Evolutionary conservation across 1,140 invertebrate genomes (phyloP).

Genomic region (Leptoteleia sp.): DNA sequence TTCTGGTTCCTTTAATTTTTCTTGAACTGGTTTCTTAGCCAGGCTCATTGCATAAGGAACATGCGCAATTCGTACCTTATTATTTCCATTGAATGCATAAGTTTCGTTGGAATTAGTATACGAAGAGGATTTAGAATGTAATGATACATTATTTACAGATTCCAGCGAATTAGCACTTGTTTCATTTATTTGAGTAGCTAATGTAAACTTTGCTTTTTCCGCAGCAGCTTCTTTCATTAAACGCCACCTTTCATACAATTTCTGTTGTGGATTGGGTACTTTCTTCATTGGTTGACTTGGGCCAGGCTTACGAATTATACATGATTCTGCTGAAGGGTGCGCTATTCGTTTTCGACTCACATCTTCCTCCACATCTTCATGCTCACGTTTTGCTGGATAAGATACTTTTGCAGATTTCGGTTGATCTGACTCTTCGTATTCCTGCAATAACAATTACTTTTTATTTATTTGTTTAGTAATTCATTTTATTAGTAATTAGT

Average conservation of each 20-base stretch:
- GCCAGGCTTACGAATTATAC: constrained; percentile 59
- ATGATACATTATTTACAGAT: constrained; percentile 9
- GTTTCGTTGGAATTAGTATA: constrained; percentile 45
- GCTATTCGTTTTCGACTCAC: constrained; percentile 74
- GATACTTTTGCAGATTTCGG: constrained; percentile 68
- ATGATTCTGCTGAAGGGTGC: constrained; percentile 73
- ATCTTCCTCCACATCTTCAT: constrained; percentile 73
- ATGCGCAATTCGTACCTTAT: constrained; percentile 83
- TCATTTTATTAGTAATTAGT: too few relatives aligned
- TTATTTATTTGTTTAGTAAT: too few relatives aligned
- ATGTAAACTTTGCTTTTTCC: constrained; percentile 62
- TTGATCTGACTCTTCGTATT: constrained; percentile 76
- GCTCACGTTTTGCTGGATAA: constrained; percentile 62
- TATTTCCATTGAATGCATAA: constrained; percentile 73
- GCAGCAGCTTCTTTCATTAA: constrained; percentile 71
- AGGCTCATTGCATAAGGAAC: constrained; percentile 84
- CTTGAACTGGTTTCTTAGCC: constrained; percentile 82
- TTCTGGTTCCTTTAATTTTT: constrained; percentile 73
- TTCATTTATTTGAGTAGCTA: constrained; percentile 14
- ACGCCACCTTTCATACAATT: constrained; percentile 78
- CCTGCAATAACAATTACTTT: constrained; percentile 57
- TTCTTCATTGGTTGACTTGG: constrained; percentile 72
- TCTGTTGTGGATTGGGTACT: constrained; percentile 74
- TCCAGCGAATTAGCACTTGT: not conserved
- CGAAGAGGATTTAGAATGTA: constrained; percentile 16